phyloP scores from a whole-genome alignment of 2,113 vertebrate species.

The Bambusicola thoracicus region DNA sequence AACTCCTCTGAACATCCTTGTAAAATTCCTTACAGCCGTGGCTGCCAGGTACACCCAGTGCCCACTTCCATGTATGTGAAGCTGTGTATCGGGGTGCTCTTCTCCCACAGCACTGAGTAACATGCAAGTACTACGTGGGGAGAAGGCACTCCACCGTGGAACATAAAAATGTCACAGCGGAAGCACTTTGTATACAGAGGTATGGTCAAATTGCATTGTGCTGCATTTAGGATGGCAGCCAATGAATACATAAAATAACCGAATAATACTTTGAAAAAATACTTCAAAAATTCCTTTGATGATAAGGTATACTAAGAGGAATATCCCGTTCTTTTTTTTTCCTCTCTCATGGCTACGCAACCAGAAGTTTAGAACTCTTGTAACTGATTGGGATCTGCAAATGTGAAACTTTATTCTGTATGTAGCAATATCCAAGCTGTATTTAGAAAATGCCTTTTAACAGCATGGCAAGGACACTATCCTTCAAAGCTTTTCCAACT shows the following conservation, averaged over 20 bases:
- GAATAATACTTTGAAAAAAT: not conserved
- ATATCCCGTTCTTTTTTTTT: not conserved
- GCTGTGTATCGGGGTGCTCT: not conserved
- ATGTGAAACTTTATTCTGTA: not conserved
- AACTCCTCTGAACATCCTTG: not conserved
- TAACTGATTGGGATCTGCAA: not conserved
- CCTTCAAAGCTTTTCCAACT: not conserved
- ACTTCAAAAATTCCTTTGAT: not conserved
- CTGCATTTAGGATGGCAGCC: not conserved
- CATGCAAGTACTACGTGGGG: not conserved
- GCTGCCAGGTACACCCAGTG: not conserved
- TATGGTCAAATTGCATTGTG: not conserved
- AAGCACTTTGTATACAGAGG: not conserved
- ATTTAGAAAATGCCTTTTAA: not conserved
- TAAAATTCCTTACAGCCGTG: not conserved
- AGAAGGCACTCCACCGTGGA: not conserved
- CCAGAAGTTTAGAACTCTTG: not conserved
- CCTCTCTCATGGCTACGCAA: not conserved
- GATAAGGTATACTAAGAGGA: not conserved
- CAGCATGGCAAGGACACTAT: not conserved
- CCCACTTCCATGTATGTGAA: fast-evolving
- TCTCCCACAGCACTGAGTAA: not conserved
- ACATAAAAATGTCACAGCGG: not conserved
- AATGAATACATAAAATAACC: not conserved
- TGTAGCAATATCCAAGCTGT: not conserved